Evolutionary conservation across 2,888 invertebrate species (phyloP).

Genomic region (Amphimallon solstitiale): DNA sequence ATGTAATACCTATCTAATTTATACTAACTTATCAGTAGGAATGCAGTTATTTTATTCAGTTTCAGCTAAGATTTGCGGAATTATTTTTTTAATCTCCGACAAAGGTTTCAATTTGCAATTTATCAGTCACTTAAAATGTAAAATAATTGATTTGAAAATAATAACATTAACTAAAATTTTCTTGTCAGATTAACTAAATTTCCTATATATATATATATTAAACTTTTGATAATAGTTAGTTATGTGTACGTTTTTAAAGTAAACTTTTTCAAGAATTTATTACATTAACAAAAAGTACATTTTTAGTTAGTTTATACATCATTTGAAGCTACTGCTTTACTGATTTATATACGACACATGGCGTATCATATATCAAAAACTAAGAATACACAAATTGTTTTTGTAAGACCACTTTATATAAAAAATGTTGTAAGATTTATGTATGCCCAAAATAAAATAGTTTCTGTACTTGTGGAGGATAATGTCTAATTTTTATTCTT

Average conservation of each 20-base stretch:
- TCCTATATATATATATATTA: no score
- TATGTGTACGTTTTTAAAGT: constrained; percentile 12
- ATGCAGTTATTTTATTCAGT: no score
- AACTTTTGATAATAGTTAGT: neutral
- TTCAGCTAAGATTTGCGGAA: no score
- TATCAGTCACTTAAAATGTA: no score
- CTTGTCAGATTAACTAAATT: no score
- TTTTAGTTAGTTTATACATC: constrained; percentile 22
- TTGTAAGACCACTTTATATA: neutral
- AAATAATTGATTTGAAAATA: no score
- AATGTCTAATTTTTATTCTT: no score
- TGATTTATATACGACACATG: constrained; percentile 15
- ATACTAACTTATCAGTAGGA: no score
- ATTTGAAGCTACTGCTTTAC: constrained; percentile 21
- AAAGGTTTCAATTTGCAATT: no score
- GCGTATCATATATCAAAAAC: constrained; percentile 13
- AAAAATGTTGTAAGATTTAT: constrained; percentile 15
- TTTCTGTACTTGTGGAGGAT: neutral
- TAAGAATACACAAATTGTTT: constrained; percentile 8
- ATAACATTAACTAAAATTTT: no score
- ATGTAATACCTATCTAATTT: no score
- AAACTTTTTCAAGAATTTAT: constrained; percentile 19
- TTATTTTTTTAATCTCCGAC: no score
- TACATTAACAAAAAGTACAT: constrained; percentile 21
- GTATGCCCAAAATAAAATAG: neutral